A percentile compares a stretch with the other conserved stretches of the same genome.
Conservation (phyloP, 2,113 vertebrate genomes). For the Typhlomys cinereus region DNA sequence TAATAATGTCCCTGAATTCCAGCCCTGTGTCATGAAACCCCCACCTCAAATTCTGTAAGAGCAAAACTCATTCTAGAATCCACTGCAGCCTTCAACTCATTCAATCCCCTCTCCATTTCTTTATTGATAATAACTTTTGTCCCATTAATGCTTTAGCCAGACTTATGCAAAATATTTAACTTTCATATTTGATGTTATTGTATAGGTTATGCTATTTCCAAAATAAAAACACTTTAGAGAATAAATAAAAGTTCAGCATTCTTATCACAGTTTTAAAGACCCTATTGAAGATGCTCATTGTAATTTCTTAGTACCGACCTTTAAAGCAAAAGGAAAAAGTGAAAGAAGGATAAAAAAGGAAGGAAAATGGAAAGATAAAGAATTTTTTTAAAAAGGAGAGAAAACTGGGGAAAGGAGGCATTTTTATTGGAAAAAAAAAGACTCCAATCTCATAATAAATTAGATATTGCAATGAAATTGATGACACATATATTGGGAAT, state of each 20-base stretch:
- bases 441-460: constrained; percentile 33
- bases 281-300: neutral
- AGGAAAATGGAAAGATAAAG: neutral
- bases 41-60: neutral
- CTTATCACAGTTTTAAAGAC: constrained; percentile 31
- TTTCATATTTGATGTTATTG: neutral
- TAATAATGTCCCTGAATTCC: neutral
- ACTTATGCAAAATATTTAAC: neutral
- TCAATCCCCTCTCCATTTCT: neutral
- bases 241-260: neutral
- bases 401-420: neutral
- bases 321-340: neutral
- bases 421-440: neutral
- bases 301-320: constrained; percentile 10
- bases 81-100: neutral
- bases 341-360: neutral
- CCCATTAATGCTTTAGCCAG: neutral
- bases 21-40: neutral
- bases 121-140: neutral
- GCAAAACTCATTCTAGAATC: neutral
- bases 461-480: constrained; percentile 49
- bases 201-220: neutral
- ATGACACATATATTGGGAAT: constrained; percentile 36
- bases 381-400: neutral
- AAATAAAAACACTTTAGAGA: neutral